Base-by-base conservation (phyloP, 2,797 vertebrate species). In the Malacoctenus gilli region DNA sequence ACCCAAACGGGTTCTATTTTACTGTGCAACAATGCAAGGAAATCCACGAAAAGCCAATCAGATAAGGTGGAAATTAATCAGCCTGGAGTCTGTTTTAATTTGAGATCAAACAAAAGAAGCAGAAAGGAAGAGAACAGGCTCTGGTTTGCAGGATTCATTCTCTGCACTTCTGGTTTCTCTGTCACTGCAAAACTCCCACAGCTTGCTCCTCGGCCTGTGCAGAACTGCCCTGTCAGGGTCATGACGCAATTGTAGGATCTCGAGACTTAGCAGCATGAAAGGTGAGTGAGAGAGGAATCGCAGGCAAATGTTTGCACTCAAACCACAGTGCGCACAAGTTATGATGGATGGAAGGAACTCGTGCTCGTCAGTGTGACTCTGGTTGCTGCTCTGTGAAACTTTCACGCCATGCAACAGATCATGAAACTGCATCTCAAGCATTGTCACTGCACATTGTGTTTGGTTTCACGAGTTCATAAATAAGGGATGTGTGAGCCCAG, bases 1-100 rank as follows among this genome's bases (percentile, higher is more conserved):
- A 82, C 70, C 48, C 41, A 55, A 82, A 75, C 62, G 51, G 56
- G 64, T 20, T 49, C 76, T 37, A 56, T 78, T 82, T 85, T 68
- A 85, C 72, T 22, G 47, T 0, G 3, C 49, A 85, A 87, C 85
- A 87, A 89, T 87, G 73, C 77, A 82, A 80, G 86, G 88, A 88
- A 90, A 85, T 71, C 75, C 72, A 82, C 8, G 56, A 85, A 83
- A 84, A 81, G 81, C 71, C 79, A 36, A 86, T 87, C 88, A 85
- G 87, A 90, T 86, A 85, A 85, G 80, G 38, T 51, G 68, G 58
- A 80, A 80, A 80, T 82, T 80, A 72, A 84, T 79, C 74, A 78
- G 59, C 59, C 18, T 12, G 39, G 52, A 50, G 46, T 59, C 38
- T 41, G 8, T 39, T 76, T 77, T 59, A 62, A 78, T 73, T 66